Conservation (phyloP, 1,140 invertebrate genomes). For the Calliphora vicina region DNA sequence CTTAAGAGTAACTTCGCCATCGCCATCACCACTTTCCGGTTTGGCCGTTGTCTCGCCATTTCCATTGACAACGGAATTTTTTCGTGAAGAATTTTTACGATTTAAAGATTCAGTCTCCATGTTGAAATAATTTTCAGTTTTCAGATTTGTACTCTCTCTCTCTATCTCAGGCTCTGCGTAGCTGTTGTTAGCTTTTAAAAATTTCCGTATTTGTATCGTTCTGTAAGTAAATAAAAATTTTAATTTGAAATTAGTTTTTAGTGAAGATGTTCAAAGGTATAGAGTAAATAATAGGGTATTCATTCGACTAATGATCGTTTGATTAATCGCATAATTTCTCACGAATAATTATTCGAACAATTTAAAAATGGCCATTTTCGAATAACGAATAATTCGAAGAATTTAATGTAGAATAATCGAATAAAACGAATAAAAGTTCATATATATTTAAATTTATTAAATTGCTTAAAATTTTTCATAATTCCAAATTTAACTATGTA, state of each 20-base stretch:
- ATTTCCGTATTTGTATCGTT: not conserved
- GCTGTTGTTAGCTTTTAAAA: not conserved
- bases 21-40: constrained; percentile 46
- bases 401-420: no score
- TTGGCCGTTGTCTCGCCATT: constrained; percentile 54
- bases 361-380: no score
- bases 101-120: constrained; percentile 61
- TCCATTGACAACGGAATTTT: constrained; percentile 58
- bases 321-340: no score
- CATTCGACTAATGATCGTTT: no score
- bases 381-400: no score
- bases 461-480: no score
- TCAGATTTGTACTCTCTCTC: not conserved
- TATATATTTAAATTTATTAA: no score
- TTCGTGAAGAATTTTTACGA: constrained; percentile 58
- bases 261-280: not conserved
- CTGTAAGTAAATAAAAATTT: constrained; percentile 4
- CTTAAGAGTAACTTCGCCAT: constrained; percentile 77
- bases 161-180: not conserved
- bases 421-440: no score
- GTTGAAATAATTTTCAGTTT: constrained; percentile 34
- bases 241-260: not conserved
- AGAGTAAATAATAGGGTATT: no score
- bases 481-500: no score
- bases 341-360: no score